Conservation (phyloP, 2,888 invertebrate species). For the Cryptus armator region DNA sequence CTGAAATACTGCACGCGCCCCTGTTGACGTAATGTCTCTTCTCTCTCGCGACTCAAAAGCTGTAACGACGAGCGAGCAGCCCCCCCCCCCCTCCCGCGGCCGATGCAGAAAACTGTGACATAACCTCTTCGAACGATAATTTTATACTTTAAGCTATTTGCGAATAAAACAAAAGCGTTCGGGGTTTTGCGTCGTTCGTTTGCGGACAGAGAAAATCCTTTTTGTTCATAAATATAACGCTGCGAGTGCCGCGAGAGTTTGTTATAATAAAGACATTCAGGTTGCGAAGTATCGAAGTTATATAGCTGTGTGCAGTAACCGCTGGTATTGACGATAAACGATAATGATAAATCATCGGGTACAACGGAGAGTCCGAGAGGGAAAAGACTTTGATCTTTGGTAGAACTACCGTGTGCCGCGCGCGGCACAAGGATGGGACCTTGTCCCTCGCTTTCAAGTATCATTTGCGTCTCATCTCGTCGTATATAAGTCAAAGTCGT, state of each 20-base stretch:
- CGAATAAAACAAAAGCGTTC: neutral
- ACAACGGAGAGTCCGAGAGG: neutral
- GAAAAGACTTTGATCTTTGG: conserved; percentile 36
- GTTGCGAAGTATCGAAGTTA: neutral
- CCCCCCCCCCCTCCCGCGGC: neutral
- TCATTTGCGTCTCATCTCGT: conserved; percentile 31
- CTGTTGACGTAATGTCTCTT: conserved; percentile 12
- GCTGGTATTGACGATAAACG: neutral
- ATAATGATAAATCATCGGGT: conserved; percentile 27
- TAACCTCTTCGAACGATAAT: neutral
- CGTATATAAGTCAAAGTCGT: conserved; percentile 39
- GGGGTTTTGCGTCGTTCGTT: no score
- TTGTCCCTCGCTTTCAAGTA: conserved; percentile 46
- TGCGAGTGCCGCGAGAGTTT: no score
- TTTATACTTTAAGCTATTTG: neutral
- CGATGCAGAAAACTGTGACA: neutral
- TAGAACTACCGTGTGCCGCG: neutral
- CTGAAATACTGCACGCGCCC: conserved; percentile 20
- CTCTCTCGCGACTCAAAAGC: no score
- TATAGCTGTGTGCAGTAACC: neutral
- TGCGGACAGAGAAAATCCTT: no score
- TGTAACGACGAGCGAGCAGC: no score
- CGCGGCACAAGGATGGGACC: conserved; percentile 21
- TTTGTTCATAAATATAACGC: no score
- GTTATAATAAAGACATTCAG: neutral